Percentiles rank a stretch among this genome's conserved stretches.
Evolutionary conservation across 2,888 invertebrate genomes (phyloP).

Genomic region (Erebia epiphron): DNA sequence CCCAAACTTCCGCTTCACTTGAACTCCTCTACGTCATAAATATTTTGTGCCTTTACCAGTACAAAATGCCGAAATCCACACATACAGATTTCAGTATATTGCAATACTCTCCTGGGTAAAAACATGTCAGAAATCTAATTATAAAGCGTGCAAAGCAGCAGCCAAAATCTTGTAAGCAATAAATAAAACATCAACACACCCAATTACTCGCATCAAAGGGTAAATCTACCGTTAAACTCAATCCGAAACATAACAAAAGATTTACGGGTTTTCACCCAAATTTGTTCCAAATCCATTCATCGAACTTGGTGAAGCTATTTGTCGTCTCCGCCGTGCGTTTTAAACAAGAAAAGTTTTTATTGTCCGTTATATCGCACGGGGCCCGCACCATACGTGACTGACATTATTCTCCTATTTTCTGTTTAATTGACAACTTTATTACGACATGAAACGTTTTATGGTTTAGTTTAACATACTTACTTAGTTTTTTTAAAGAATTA

Average conservation of each 20-base stretch:
- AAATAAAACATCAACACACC: conserved; percentile 24
- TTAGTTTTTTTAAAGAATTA: too few relatives aligned
- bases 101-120: neutral
- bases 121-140: neutral
- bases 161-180: conserved; percentile 7
- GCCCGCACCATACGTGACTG: conserved; percentile 32
- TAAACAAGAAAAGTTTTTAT: conserved; percentile 44
- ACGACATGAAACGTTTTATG: conserved; percentile 4
- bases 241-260: conserved; percentile 37
- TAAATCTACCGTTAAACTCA: conserved; percentile 35
- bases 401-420: conserved; percentile 21
- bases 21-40: too few relatives aligned
- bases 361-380: conserved; percentile 40
- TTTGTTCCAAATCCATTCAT: conserved; percentile 33
- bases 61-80: too few relatives aligned
- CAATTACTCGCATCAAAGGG: conserved; percentile 33
- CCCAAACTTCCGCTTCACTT: too few relatives aligned
- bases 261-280: conserved; percentile 38
- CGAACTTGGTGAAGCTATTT: conserved; percentile 41
- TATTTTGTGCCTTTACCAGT: too few relatives aligned
- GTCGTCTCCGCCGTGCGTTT: conserved; percentile 42
- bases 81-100: too few relatives aligned
- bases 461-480: neutral
- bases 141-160: neutral
- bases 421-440: conserved; percentile 14